Conservation (phyloP, 2,888 invertebrate species). For the Silvanus unidentatus region DNA sequence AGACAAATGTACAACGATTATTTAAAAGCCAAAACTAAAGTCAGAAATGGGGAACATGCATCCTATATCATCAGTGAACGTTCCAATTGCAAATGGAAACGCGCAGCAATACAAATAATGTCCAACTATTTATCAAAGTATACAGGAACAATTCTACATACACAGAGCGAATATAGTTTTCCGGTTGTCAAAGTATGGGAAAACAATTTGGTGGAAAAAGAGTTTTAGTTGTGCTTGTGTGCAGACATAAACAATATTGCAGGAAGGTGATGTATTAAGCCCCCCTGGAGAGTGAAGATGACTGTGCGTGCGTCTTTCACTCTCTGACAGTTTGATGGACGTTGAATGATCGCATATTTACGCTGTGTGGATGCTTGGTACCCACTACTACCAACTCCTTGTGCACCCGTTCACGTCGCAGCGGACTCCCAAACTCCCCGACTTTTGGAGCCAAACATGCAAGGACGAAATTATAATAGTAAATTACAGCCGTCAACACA, state of each 20-base stretch:
- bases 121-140: constrained; percentile 8
- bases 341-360: constrained; percentile 41
- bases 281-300: constrained; percentile 21
- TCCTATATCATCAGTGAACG: too few species aligned
- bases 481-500: constrained; percentile 8
- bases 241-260: constrained; percentile 2
- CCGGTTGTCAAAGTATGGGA: constrained; percentile 14
- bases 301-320: constrained; percentile 34
- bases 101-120: constrained; percentile 5
- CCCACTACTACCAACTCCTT: constrained; percentile 7
- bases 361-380: constrained; percentile 29
- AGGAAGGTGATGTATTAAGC: constrained; percentile 22
- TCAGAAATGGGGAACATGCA: too few species aligned
- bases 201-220: constrained; percentile 10
- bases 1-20: too few species aligned
- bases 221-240: neutral
- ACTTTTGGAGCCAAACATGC: constrained; percentile 12
- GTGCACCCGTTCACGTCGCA: neutral
- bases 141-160: neutral
- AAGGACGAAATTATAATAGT: constrained; percentile 11
- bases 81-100: too few species aligned
- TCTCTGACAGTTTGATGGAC: constrained; percentile 37
- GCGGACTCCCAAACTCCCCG: too few species aligned
- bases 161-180: constrained; percentile 11
- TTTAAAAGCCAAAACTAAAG: too few species aligned